Evolutionary conservation across 1,140 invertebrate species (phyloP).

Genomic region (Armadillidium nasatum): DNA sequence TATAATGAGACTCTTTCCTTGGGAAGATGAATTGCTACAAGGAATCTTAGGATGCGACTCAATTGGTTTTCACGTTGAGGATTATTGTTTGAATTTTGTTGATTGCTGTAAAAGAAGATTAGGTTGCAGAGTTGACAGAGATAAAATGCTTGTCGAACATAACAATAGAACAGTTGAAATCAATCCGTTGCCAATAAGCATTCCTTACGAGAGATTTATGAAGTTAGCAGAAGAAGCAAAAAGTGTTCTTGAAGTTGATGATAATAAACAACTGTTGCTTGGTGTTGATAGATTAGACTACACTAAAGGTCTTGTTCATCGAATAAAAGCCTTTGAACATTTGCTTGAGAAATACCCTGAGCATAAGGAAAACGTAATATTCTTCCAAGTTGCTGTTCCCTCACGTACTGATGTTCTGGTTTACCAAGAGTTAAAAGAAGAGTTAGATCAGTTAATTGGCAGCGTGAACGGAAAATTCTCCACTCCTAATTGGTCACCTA

Average conservation of each 20-base stretch:
- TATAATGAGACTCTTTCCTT: conserved; percentile 80
- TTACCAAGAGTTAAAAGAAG: conserved; percentile 83
- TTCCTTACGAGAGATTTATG: conserved; percentile 80
- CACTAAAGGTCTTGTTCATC: conserved; percentile 80
- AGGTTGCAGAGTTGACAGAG: conserved; percentile 81
- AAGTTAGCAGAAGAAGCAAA: conserved; percentile 68
- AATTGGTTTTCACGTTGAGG: conserved; percentile 85
- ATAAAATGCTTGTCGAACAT: conserved; percentile 78
- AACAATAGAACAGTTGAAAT: conserved; percentile 76
- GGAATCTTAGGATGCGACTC: conserved; percentile 72
- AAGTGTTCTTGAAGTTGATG: conserved; percentile 52
- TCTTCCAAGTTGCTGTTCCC: conserved; percentile 69
- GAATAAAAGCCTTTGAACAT: conserved; percentile 75
- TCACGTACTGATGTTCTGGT: conserved; percentile 84
- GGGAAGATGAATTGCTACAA: conserved; percentile 84
- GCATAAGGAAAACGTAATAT: conserved; percentile 69
- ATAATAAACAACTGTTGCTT: conserved; percentile 67
- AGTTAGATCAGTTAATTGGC: conserved; percentile 80
- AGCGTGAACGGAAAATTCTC: conserved; percentile 51
- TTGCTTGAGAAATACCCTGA: conserved; percentile 80
- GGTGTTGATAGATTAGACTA: conserved; percentile 86
- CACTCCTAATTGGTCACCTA: conserved; percentile 79
- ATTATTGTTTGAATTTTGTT: conserved; percentile 86
- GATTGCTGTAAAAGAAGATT: conserved; percentile 82
- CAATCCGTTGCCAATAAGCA: conserved; percentile 73